Evolutionary conservation across 2,113 vertebrate genomes (phyloP).

Genomic region (Acrocephalus arundinaceus): DNA sequence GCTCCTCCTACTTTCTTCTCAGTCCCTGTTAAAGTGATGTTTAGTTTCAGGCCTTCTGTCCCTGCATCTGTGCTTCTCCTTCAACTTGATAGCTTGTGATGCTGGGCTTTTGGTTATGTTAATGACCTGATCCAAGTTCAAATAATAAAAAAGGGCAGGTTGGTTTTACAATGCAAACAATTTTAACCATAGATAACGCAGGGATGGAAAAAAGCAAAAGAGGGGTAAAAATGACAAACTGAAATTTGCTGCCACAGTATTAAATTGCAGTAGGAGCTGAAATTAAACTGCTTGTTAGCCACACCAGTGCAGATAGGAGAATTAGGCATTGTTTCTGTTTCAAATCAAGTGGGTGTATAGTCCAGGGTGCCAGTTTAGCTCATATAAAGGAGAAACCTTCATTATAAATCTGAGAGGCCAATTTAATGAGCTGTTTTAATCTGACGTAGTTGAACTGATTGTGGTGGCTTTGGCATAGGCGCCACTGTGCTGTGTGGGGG

Average conservation of each 20-base stretch:
- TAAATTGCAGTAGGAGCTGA: background rate
- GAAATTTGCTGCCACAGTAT: background rate
- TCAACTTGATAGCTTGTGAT: background rate
- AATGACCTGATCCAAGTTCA: background rate
- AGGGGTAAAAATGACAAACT: background rate
- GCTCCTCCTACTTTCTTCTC: background rate
- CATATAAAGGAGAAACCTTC: background rate
- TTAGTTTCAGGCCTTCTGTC: background rate
- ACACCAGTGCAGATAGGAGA: background rate
- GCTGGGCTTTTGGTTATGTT: background rate
- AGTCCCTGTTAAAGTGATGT: background rate
- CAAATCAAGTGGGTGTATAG: background rate
- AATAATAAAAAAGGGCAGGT: background rate
- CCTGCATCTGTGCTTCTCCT: background rate
- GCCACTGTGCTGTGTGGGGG: rapidly evolving
- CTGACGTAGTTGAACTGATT: background rate
- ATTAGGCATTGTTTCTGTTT: background rate
- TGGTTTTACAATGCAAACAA: background rate
- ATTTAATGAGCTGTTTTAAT: conserved; percentile 7
- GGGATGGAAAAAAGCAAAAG: background rate
- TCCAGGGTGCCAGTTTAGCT: background rate
- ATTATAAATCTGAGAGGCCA: background rate
- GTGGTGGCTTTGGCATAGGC: background rate
- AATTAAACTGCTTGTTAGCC: background rate
- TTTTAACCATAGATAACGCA: background rate